These are phyloP conservation scores for Ornithoptera alexandrae DNA, from an alignment of 2,888 invertebrate species.

Conservation along the genomic window DNA sequence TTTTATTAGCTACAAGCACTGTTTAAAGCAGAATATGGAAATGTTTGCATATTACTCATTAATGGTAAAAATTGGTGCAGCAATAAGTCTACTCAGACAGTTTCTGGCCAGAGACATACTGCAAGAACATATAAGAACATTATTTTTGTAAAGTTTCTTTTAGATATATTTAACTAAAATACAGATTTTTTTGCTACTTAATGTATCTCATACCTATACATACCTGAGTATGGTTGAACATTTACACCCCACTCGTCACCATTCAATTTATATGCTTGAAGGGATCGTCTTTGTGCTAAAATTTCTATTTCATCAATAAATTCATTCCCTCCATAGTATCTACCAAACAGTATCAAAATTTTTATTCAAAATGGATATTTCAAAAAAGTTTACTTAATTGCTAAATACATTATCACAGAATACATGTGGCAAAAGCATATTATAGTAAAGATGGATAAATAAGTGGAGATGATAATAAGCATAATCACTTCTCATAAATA, in stretches of 20 bases:
- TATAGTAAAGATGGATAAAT: neutral
- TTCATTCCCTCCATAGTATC: slow-evolving; percentile 99
- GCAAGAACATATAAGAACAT: no score
- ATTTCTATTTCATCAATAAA: slow-evolving; percentile 95
- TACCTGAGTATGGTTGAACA: slow-evolving; percentile 96
- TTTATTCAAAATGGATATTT: no score
- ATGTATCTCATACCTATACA: neutral
- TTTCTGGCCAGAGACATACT: no score
- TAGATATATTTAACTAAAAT: no score
- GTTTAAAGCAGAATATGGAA: no score
- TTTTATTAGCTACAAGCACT: no score
- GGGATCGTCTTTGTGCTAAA: slow-evolving; percentile 91
- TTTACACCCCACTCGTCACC: slow-evolving; percentile 97
- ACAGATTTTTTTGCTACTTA: neutral
- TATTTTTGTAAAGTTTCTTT: no score
- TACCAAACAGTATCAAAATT: slow-evolving; percentile 55
- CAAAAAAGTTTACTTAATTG: no score
- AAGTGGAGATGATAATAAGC: neutral
- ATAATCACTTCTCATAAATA: no score
- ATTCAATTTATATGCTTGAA: slow-evolving; percentile 90
- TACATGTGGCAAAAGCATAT: neutral
- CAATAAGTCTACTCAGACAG: no score
- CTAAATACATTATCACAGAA: neutral
- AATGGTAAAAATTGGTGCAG: no score
- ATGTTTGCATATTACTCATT: no score